Evolutionary conservation across 2,797 vertebrate genomes (phyloP), one percentile per base, ranked within the genome.

Genomic region (Halcyon badia): DNA sequence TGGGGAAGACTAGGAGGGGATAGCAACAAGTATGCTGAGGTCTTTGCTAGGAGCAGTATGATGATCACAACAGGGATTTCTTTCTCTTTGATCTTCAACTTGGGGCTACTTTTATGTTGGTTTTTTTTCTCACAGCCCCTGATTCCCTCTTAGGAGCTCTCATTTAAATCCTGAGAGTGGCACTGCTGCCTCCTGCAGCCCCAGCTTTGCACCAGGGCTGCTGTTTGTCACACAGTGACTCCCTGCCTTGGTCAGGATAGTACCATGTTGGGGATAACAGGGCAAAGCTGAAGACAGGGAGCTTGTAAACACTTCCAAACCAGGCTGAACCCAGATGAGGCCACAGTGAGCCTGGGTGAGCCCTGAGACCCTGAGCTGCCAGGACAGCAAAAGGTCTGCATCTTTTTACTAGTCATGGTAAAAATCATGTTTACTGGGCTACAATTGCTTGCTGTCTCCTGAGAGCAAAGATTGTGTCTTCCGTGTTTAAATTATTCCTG

Each of bases 1-100:
- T 1, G 20, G 8, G 3, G 11, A 2, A 7, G 4, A 48, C 35
- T 16, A 57, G 11, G 22, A 69, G 1, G 2, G 6, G 4, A 26
- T 17, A 51, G 13, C 13, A 81, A 56, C 6, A 70, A 81, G 11
- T 6, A 66, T 1, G 2, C 17, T 52, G 58, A 73, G 5, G 11
- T 52, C 21, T 73, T 87, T 61, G 5, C 24, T 73, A 28, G 26
- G 35, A 91, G 39, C 6, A 62, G 4, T 49, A 41, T 26, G 10
- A 46, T 54, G 28, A 57, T 41, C 20, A 51, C 11, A n/a, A 37
- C 2, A 3, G 15, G 26, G 8, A 35, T 33, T 48, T 94, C 52
- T 64, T 73, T 69, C 46, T 48, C 41, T 56, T 28, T 65, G 15
- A 24, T 72, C n/a, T 84, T 77, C 22, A 6, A 42, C 12, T 11